phyloP scores from a whole-genome alignment of 2,888 invertebrate genomes.

The Drosophila cognata region DNA sequence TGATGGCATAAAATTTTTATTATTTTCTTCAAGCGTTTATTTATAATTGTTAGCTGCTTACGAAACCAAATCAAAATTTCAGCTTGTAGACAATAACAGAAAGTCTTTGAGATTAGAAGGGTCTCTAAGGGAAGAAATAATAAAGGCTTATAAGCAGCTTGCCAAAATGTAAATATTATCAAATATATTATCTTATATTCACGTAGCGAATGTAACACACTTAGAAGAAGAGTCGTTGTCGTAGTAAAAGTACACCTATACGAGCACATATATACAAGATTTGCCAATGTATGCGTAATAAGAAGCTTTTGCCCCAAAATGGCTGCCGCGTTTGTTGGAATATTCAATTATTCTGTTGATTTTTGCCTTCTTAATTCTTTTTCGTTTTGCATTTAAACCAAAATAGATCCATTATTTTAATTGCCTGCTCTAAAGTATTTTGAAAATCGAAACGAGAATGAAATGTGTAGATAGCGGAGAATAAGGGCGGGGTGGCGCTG shows the following conservation, averaged over 20 bases:
- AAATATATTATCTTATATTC: background rate
- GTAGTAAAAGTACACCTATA: background rate
- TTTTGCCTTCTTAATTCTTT: conserved; percentile 33
- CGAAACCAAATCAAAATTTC: conserved; percentile 11
- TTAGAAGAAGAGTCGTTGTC: background rate
- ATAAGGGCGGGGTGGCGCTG: conserved; percentile 3
- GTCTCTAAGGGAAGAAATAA: background rate
- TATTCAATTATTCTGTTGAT: conserved; percentile 46
- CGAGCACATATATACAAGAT: background rate
- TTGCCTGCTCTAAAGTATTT: conserved; percentile 75
- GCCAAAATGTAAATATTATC: background rate
- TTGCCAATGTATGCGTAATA: conserved; percentile 8
- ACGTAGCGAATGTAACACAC: background rate
- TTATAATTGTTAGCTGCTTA: conserved; percentile 34
- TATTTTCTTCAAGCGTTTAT: conserved; percentile 46
- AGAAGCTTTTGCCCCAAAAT: conserved; percentile 53
- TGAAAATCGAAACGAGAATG: conserved; percentile 57
- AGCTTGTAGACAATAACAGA: background rate
- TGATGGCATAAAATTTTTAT: conserved; percentile 66
- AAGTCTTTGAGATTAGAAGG: background rate
- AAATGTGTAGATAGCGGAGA: conserved; percentile 11
- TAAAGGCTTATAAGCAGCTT: too few species aligned
- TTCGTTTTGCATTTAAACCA: conserved; percentile 52
- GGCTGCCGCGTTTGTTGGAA: conserved; percentile 43
- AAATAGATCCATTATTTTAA: conserved; percentile 79